These are phyloP conservation scores for Scrobipalpa atriplicella DNA, from an alignment of 2,888 invertebrate species.

Conservation along the genomic window DNA sequence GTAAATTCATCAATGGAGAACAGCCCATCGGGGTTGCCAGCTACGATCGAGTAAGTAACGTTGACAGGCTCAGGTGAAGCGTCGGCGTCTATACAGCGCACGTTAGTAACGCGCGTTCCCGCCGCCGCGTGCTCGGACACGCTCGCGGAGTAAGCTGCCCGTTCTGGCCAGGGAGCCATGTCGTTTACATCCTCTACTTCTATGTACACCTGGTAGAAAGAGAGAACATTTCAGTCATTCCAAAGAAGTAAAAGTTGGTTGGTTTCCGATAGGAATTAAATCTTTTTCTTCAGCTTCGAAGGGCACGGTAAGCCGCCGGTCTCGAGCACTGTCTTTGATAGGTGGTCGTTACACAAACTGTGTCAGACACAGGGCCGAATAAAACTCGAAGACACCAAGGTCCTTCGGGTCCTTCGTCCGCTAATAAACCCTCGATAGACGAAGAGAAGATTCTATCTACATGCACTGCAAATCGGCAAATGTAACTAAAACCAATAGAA, in stretches of 20 bases:
- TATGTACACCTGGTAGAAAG: constrained; percentile 61
- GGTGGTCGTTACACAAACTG: background rate
- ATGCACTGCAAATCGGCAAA: background rate
- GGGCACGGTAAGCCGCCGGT: too few species aligned
- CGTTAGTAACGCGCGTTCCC: constrained; percentile 87
- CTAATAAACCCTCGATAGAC: too few species aligned
- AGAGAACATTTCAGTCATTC: background rate
- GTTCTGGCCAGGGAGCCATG: constrained; percentile 94
- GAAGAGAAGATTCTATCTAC: too few species aligned
- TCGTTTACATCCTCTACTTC: constrained; percentile 97
- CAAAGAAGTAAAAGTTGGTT: background rate
- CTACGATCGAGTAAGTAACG: constrained; percentile 90
- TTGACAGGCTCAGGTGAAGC: constrained; percentile 86
- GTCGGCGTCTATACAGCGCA: constrained; percentile 92
- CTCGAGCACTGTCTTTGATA: too few species aligned
- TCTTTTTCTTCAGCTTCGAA: too few species aligned
- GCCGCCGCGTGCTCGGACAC: constrained; percentile 90
- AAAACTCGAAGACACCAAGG: too few species aligned
- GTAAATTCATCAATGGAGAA: constrained; percentile 93
- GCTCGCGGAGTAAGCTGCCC: constrained; percentile 92
- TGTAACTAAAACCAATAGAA: background rate
- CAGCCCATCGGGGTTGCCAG: constrained; percentile 95
- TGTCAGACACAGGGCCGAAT: background rate
- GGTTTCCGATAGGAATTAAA: too few species aligned
- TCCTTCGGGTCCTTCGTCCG: too few species aligned